Evolutionary conservation across 2,888 invertebrate genomes (phyloP), one percentile per base, ranked within the genome.

Genomic region (Yponomeuta cagnagella): DNA sequence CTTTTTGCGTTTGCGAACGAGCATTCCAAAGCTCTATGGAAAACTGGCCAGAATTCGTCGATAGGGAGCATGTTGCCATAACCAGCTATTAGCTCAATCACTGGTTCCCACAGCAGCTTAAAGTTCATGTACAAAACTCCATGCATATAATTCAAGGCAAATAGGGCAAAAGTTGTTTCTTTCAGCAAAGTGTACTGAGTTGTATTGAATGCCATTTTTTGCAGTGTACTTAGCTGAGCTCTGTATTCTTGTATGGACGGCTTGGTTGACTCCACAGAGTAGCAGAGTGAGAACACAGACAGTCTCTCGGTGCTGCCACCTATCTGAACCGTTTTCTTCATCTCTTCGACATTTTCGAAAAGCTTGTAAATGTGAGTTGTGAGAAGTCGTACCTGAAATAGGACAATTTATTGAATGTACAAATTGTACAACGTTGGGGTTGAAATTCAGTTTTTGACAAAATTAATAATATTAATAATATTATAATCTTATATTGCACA

Each of bases 51-150:
- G 87, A 97, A 97, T 43, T 93, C 89, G n/a, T 93, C 87, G 1
- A 87, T 78, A 0, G 90, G 80, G 78, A 95, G 83, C 0, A 94
- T 93, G 77, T 93, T 93, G 0, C 97, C 96, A 81, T 96, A 96
- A 0, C 95, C 93, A 1, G 95, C 93, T 68, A 98, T 94, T 64
- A 98, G 92, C 79, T 96, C 94, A 23, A 93, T 91, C 0, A 96
- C 93, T 0, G 98, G 97, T 73, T 96, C 95, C 98, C 98, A 98
- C 0, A 99, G 83, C 15, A 97, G 89, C 76, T 96, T 96, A 79
- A 99, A 98, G 83, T 98, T 98, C 31, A 96, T 93, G 83, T 96
- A 97, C 69, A 98, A 89, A 72, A 95, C 93, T 2, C 98, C 98
- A 52, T 98, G 92, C 78, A 98, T 93, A 78, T 96, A 97, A 73